phyloP scores from a whole-genome alignment of 2,888 invertebrate species.

The Arrhopalites spinosus region DNA sequence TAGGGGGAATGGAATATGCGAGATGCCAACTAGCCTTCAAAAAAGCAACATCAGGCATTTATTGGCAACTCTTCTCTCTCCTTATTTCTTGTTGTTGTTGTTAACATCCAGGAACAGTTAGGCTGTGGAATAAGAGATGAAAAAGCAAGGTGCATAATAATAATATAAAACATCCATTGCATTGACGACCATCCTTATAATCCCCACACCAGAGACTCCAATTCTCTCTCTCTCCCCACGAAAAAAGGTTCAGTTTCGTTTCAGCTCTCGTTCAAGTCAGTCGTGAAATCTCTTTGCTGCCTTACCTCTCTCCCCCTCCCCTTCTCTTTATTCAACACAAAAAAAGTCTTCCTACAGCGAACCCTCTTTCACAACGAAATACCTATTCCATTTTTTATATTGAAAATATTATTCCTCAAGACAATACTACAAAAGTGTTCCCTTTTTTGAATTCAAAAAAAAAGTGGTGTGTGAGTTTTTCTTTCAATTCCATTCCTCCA shows the following conservation, averaged over 20 bases:
- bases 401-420: background rate
- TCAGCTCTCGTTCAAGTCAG: conserved; percentile 38
- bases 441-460: background rate
- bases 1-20: background rate
- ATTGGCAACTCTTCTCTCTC: too few species aligned
- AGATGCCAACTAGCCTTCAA: too few species aligned
- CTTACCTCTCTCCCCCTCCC: conserved; percentile 9
- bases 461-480: background rate
- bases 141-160: conserved; percentile 21
- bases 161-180: background rate
- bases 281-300: conserved; percentile 37
- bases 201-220: too few species aligned
- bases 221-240: too few species aligned
- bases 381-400: background rate
- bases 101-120: conserved; percentile 20
- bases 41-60: too few species aligned
- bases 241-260: conserved; percentile 22
- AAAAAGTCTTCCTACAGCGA: background rate
- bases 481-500: background rate
- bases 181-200: too few species aligned
- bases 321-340: background rate
- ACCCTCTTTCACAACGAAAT: background rate
- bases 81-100: background rate
- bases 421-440: background rate
- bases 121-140: background rate